A percentile compares a stretch with the other conserved stretches of the same genome.
phyloP scores from a whole-genome alignment of 2,797 vertebrate species.

The Sarcophilus harrisii region DNA sequence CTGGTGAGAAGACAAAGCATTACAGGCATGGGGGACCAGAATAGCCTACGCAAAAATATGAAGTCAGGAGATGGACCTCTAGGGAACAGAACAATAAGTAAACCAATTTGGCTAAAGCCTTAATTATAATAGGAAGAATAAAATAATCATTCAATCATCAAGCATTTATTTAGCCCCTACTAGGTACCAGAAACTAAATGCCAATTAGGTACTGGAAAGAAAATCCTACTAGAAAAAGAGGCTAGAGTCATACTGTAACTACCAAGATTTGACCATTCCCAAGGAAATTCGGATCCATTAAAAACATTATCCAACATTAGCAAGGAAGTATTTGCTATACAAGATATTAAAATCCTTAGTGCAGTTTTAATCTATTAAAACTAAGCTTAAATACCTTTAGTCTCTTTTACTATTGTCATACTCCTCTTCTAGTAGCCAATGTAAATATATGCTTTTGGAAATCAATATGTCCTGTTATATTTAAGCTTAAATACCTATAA shows the following conservation, averaged over 20 bases:
- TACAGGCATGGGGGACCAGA: neutral
- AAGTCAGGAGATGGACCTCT: neutral
- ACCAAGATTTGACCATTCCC: neutral
- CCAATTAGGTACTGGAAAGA: neutral
- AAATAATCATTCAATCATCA: neutral
- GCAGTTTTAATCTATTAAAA: neutral
- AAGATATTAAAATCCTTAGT: neutral
- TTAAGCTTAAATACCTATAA: neutral
- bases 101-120: neutral
- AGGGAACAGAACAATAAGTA: neutral
- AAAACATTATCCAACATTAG: neutral
- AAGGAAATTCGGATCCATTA: neutral
- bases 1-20: neutral
- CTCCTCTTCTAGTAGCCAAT: neutral
- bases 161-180: neutral
- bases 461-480: neutral
- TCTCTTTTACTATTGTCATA: neutral
- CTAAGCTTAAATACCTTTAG: neutral
- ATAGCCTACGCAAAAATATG: neutral
- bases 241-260: neutral
- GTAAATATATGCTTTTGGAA: neutral
- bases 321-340: neutral
- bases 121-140: neutral
- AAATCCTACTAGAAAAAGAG: neutral
- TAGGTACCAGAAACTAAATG: neutral